phyloP scores from a whole-genome alignment of 2,797 vertebrate genomes.

The Petrocephalus schoutedeni region DNA sequence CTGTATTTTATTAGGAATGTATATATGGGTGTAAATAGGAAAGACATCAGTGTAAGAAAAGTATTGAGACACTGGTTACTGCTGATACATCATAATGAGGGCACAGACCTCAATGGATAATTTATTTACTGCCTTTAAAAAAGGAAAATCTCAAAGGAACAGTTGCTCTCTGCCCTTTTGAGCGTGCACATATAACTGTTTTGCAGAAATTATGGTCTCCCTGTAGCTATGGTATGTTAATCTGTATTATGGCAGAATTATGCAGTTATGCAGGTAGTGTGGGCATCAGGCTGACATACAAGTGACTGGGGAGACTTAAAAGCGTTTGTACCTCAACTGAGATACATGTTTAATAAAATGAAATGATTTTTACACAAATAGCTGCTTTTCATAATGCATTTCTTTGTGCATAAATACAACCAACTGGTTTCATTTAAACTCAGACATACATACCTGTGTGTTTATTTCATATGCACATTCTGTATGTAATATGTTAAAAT shows the following conservation, averaged over 20 bases:
- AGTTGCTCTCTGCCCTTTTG: constrained; percentile 34
- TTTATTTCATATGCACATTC: background rate
- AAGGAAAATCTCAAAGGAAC: background rate
- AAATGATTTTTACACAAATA: background rate
- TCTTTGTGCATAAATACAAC: background rate
- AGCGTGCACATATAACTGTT: constrained; percentile 56
- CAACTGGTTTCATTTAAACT: background rate
- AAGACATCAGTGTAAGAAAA: background rate
- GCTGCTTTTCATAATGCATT: background rate
- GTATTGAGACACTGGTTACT: background rate
- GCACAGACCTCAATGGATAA: background rate
- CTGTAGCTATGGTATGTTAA: constrained; percentile 42
- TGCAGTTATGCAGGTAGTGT: constrained; percentile 43
- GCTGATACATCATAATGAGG: background rate
- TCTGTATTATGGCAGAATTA: constrained; percentile 52
- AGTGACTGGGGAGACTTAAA: constrained; percentile 21
- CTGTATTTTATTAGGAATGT: background rate
- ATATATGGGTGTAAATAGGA: background rate
- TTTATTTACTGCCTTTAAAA: background rate
- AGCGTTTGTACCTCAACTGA: constrained; percentile 19
- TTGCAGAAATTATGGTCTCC: constrained; percentile 51
- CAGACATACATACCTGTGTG: background rate
- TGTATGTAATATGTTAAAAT: background rate
- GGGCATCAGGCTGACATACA: constrained; percentile 36
- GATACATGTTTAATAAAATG: background rate